Base-by-base conservation (phyloP, 2,888 invertebrate species). In the Andrena chrysosceles region DNA sequence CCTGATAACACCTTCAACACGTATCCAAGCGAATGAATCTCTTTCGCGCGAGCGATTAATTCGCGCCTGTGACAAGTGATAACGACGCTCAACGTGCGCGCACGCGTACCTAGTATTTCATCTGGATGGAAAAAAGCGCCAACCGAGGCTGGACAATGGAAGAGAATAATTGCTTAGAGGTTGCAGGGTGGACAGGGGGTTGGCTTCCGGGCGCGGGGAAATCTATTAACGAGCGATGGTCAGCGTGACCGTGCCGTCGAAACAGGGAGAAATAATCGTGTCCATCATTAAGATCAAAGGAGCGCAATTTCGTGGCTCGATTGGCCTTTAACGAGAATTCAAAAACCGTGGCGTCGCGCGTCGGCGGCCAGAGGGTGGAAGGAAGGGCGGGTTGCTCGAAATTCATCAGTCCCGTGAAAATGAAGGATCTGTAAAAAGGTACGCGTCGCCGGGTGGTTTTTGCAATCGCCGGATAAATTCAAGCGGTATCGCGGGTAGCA, bases 141-240 rank as follows among this genome's bases (percentile, higher is more conserved):
- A 56, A 13, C 20, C 54, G 54, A n/a, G 8, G 54, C 4, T 56
- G 56, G 56, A 56, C 48, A 42, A 79, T 10, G 60, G 64, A 35
- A 26, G 62, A 49, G 52, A 63, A 69, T 62, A 77, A 78, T 83
- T 75, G 75, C 73, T 74, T 83, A 78, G 73, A 83, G 64, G 16
- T 42, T 16, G 77, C 54, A 63, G 54, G 54, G 48, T 26, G 63
- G 64, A 70, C 66, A 48, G 74, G 35, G 74, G 35, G 29, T 16
- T 54, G 42, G 42, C 63, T 71, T 67, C 31, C 69, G 68, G 54
- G 29, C 78, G 70, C 68, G 23, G 84, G 42, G 48, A 83, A 84
- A 79, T 76, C 83, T 75, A 84, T 84, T 84, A 84, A 75, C 79
- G 68, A 72, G 6, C 20, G 56, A 48, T 13, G 56, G 56, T 26